Evolutionary conservation across 2,113 vertebrate species (phyloP), one percentile per base, ranked within the genome.

Genomic region (Excalfactoria chinensis): DNA sequence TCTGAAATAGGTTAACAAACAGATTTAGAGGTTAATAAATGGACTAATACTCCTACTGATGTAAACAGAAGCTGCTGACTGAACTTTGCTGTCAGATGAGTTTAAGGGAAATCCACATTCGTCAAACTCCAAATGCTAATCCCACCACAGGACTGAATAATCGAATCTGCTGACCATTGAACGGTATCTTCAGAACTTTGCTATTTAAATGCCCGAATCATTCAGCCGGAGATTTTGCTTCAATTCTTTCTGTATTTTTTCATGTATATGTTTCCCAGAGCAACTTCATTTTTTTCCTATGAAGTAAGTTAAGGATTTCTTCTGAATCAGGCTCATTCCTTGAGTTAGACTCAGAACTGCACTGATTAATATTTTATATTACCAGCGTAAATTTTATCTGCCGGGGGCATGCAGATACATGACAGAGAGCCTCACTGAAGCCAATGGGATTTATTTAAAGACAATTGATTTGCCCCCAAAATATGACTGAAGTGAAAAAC

Each of bases 241-340:
- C 70, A 62, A 2, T 74, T 86, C 53, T 81, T 77, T 32, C 35
- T 86, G 11, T 74, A 64, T 60, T 64, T 95, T 85, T 66, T 88
- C 26, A 58, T 35, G 21, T 30, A 32, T 41, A 51, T 46, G n/a
- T 60, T 84, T 64, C 58, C 53, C 26, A 49, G 40, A 75, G 58
- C 51, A 88, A 44, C 20, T 73, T 85, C 11, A 58, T 51, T 84
- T 80, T 81, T 70, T 67, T 30, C 53, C 55, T 41, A 6, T 72
- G 55, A 78, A 92, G 84, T 72, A 84, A 71, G 48, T 37, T 30
- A 72, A 85, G 48, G 83, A 81, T 48, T 84, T 40, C 17, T 7
- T 40, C 75, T 79, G 15, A 94, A 73, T 77, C 56, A 56, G 60
- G 9, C 13, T 86, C 12, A 41, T 41, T 73, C 13, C 34, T 59